Percentiles rank a stretch among this genome's conserved stretches.
Conservation (phyloP, 2,888 invertebrate genomes). For the Synergus laeviventris region DNA sequence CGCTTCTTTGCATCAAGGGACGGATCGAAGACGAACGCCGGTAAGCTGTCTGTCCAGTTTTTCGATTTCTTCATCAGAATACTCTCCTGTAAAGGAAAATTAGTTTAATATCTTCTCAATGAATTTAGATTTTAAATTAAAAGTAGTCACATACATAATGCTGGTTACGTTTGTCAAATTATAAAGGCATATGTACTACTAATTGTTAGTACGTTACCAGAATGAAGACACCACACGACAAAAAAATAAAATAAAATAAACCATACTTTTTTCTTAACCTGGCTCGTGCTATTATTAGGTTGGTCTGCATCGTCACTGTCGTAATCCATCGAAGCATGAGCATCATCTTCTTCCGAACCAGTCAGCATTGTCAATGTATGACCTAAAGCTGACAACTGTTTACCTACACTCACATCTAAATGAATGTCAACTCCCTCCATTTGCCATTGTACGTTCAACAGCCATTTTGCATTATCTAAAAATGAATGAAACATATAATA, state of each 20-base stretch:
- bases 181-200: constrained; percentile 38
- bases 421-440: constrained; percentile 99
- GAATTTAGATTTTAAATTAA: neutral
- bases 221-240: constrained; percentile 40
- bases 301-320: constrained; percentile 89
- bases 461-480: constrained; percentile 96
- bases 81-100: constrained; percentile 78
- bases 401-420: constrained; percentile 96
- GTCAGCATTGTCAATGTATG: constrained; percentile 97
- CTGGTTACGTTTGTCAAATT: neutral
- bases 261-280: constrained; percentile 74
- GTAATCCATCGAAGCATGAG: constrained; percentile 82
- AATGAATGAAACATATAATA: constrained; percentile 18
- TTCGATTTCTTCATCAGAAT: constrained; percentile 81
- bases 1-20: constrained; percentile 88
- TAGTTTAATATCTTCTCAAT: neutral
- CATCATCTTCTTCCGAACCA: constrained; percentile 91
- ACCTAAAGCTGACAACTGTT: constrained; percentile 94
- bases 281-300: constrained; percentile 77
- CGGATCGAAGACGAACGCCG: constrained; percentile 90
- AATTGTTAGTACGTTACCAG: constrained; percentile 51
- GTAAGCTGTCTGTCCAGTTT: constrained; percentile 85
- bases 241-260: constrained; percentile 49
- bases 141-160: neutral
- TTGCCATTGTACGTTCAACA: constrained; percentile 98